phyloP scores from a whole-genome alignment of 2,888 invertebrate genomes.

The Brenthis ino region DNA sequence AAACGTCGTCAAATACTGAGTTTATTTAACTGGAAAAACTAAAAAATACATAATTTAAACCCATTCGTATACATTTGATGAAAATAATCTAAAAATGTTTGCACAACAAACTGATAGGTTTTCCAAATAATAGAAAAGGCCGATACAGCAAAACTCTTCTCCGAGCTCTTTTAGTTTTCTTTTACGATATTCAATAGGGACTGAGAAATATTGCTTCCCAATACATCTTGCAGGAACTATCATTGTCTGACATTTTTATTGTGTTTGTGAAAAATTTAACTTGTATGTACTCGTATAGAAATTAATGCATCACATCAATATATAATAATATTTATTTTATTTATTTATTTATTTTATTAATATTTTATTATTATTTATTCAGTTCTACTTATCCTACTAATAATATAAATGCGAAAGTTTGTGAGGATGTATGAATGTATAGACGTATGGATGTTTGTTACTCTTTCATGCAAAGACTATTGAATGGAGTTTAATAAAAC shows the following conservation, averaged over 20 bases:
- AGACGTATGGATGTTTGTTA: too few species aligned
- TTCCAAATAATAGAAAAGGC: slow-evolving; percentile 1
- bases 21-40: too few species aligned
- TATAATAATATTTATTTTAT: too few species aligned
- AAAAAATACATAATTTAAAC: too few species aligned
- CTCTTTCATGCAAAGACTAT: too few species aligned
- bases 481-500: too few species aligned
- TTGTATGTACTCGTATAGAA: slow-evolving; percentile 3
- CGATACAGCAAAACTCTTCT: slow-evolving; percentile 11
- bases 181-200: slow-evolving; percentile 15
- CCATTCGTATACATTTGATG: background rate
- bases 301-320: background rate
- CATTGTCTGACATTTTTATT: slow-evolving; percentile 22
- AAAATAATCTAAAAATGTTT: background rate
- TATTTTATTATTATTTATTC: too few species aligned
- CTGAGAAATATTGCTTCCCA: slow-evolving; percentile 8
- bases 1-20: too few species aligned
- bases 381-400: too few species aligned
- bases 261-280: background rate
- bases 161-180: slow-evolving; percentile 14
- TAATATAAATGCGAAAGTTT: too few species aligned
- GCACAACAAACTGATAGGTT: background rate
- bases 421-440: too few species aligned
- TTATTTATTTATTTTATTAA: too few species aligned
- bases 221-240: slow-evolving; percentile 20